Evolutionary conservation across 2,113 vertebrate species (phyloP).

Genomic region (Thalassarche chlororhynchos): DNA sequence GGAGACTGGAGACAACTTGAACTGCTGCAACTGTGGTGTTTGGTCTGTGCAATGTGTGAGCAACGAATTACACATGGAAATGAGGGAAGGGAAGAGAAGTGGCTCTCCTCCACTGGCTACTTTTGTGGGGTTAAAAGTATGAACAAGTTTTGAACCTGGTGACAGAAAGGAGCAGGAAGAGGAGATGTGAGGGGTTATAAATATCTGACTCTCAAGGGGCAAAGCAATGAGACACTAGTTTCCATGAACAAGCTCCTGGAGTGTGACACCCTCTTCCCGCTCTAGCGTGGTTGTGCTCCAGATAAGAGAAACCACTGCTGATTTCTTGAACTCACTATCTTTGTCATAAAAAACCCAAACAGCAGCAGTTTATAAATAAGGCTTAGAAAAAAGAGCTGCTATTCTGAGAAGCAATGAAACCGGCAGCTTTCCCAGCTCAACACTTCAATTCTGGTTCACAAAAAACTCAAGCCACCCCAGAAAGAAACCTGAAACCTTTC

Average conservation of each 20-base stretch:
- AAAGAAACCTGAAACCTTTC: background rate
- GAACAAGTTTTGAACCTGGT: background rate
- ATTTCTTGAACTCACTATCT: slow-evolving; percentile 54
- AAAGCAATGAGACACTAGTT: slow-evolving; percentile 6
- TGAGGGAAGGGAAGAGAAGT: background rate
- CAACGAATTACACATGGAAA: background rate
- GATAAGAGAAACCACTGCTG: slow-evolving; percentile 57
- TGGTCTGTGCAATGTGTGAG: background rate
- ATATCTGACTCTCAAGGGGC: slow-evolving; percentile 28
- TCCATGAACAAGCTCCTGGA: slow-evolving; percentile 37
- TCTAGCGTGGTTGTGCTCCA: slow-evolving; percentile 16
- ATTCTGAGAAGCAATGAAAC: slow-evolving; percentile 31
- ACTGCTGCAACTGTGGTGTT: background rate
- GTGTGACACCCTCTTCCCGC: slow-evolving; percentile 34
- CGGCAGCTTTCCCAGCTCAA: background rate
- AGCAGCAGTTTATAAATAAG: slow-evolving; percentile 56
- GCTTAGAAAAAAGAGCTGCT: background rate
- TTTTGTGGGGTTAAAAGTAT: background rate
- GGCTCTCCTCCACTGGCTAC: background rate
- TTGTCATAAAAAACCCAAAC: slow-evolving; percentile 20
- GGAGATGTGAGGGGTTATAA: slow-evolving; percentile 38
- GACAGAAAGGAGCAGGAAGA: slow-evolving; percentile 33
- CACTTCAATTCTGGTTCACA: background rate
- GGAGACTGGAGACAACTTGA: background rate
- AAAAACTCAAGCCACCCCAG: background rate